phyloP scores from a whole-genome alignment of 2,113 vertebrate species.

The Salvator merianae region DNA sequence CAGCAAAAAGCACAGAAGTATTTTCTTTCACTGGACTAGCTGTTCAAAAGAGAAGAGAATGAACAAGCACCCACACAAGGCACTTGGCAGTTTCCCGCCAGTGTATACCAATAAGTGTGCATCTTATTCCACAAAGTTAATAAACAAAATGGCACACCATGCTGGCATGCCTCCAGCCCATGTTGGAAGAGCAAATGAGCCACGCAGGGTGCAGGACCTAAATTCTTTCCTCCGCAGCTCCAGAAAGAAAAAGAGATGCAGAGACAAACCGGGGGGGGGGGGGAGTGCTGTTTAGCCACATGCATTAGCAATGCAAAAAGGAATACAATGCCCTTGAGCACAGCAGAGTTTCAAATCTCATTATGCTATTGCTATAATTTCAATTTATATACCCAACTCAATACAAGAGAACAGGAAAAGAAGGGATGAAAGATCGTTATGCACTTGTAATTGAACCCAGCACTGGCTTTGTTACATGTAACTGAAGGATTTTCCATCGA shows the following conservation, averaged over 20 bases:
- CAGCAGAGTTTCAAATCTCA: constrained; percentile 9
- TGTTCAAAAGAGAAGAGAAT: no score
- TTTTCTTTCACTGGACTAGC: not conserved
- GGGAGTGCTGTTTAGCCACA: not conserved
- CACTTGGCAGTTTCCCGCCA: not conserved
- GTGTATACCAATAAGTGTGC: not conserved
- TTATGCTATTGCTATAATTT: not conserved
- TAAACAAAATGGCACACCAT: not conserved
- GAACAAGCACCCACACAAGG: no score
- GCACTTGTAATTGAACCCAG: not conserved
- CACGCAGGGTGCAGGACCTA: no score
- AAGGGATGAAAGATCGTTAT: not conserved
- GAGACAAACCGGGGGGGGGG: no score
- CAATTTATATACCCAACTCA: not conserved
- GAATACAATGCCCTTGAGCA: not conserved
- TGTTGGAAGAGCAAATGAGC: not conserved
- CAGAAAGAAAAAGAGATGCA: not conserved
- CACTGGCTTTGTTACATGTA: not conserved
- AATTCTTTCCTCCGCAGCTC: not conserved
- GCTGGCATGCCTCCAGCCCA: not conserved
- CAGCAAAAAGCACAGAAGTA: not conserved
- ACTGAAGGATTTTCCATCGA: not conserved
- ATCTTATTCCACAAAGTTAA: not conserved
- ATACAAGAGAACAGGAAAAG: not conserved
- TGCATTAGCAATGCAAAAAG: constrained; percentile 8